Percentiles rank a stretch among this genome's conserved stretches.
Evolutionary conservation across 2,113 vertebrate species (phyloP).

Genomic region (Solea solea): DNA sequence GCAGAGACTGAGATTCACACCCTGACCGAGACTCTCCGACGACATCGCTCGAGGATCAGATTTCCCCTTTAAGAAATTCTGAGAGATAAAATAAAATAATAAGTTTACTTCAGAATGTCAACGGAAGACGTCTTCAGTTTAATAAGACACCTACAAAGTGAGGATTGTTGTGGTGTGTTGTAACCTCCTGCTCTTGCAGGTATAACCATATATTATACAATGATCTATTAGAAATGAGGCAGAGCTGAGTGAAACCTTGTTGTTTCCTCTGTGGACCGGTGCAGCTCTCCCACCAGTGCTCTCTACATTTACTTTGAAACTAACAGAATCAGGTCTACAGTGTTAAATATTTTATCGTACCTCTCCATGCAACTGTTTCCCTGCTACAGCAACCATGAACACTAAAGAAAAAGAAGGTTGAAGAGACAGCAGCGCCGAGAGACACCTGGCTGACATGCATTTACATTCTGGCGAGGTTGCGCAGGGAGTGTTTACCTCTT

Average conservation of each 20-base stretch:
- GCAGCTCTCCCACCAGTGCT: constrained; percentile 28
- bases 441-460: constrained; percentile 43
- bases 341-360: constrained; percentile 61
- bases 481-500: constrained; percentile 19
- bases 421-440: constrained; percentile 2
- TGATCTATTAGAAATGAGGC: constrained; percentile 20
- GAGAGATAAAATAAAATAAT: neutral
- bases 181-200: neutral
- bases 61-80: neutral
- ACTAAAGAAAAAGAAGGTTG: constrained; percentile 19
- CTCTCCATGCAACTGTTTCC: constrained; percentile 54
- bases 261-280: constrained; percentile 24
- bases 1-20: too few relatives aligned
- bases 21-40: too few relatives aligned
- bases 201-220: neutral
- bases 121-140: neutral
- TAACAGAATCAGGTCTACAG: constrained; percentile 56
- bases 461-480: constrained; percentile 11
- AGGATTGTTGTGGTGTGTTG: neutral
- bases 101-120: neutral
- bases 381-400: constrained; percentile 36
- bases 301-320: constrained; percentile 54
- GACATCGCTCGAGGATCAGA: too few relatives aligned
- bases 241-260: constrained; percentile 28
- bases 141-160: too few relatives aligned